Evolutionary conservation across 1,140 invertebrate species (phyloP).

Genomic region (Eubasilissa regina): DNA sequence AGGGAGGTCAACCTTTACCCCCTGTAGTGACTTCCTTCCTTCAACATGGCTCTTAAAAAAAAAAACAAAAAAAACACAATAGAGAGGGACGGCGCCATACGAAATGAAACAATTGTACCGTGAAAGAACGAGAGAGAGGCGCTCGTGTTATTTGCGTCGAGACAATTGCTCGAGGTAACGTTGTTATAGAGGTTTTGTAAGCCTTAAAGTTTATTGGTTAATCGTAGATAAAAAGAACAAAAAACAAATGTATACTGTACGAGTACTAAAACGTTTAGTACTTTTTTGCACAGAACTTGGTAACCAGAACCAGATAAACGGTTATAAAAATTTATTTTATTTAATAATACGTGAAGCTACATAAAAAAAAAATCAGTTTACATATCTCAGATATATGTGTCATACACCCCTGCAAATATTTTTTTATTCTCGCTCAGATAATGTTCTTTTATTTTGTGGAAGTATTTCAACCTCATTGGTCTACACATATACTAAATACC

Average conservation of each 20-base stretch:
- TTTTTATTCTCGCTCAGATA: no score
- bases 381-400: no score
- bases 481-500: no score
- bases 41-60: conserved; percentile 61
- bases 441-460: no score
- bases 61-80: conserved; percentile 25
- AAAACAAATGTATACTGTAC: neutral
- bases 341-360: no score
- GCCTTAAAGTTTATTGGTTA: conserved; percentile 29
- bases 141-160: conserved; percentile 17
- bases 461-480: no score
- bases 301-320: no score
- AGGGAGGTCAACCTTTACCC: conserved; percentile 58
- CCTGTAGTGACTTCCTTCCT: conserved; percentile 60
- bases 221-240: conserved; percentile 27
- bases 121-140: conserved; percentile 6
- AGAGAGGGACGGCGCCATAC: conserved; percentile 42
- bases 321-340: no score
- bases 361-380: no score
- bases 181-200: conserved; percentile 4
- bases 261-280: neutral
- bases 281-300: neutral
- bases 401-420: no score
- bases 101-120: conserved; percentile 13
- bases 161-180: conserved; percentile 39